phyloP scores from a whole-genome alignment of 1,140 invertebrate species.

The Drosophila jambulina region DNA sequence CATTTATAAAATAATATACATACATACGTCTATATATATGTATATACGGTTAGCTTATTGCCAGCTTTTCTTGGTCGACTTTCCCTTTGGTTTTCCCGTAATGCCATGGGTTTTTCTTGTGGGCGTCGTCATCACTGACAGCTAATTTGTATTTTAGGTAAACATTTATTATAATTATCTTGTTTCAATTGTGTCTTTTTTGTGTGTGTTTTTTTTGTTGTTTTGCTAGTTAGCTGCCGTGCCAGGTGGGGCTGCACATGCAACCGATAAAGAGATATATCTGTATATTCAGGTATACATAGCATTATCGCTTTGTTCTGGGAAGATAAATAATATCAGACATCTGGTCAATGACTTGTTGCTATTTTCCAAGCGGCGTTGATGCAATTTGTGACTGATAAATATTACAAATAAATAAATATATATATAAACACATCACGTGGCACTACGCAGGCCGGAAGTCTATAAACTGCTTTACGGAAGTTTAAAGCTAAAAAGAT shows the following conservation, averaged over 20 bases:
- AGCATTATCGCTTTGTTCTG: constrained; percentile 7
- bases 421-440: constrained; percentile 2
- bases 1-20: neutral
- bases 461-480: constrained; percentile 7
- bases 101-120: constrained; percentile 6
- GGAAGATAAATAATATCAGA: constrained; percentile 9
- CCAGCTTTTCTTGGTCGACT: constrained; percentile 11
- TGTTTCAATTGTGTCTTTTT: neutral
- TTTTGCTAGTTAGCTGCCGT: constrained; percentile 6
- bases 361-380: neutral
- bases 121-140: constrained; percentile 1
- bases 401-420: neutral
- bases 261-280: constrained; percentile 22
- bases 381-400: constrained; percentile 29
- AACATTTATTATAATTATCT: neutral
- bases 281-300: neutral
- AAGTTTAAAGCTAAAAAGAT: neutral
- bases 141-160: constrained; percentile 18
- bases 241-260: constrained; percentile 21
- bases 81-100: constrained; percentile 4
- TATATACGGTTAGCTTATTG: neutral
- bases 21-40: neutral
- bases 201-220: neutral
- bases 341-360: constrained; percentile 36
- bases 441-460: constrained; percentile 34